Conservation (phyloP, 2,797 vertebrate genomes). For the Remorina albescens region DNA sequence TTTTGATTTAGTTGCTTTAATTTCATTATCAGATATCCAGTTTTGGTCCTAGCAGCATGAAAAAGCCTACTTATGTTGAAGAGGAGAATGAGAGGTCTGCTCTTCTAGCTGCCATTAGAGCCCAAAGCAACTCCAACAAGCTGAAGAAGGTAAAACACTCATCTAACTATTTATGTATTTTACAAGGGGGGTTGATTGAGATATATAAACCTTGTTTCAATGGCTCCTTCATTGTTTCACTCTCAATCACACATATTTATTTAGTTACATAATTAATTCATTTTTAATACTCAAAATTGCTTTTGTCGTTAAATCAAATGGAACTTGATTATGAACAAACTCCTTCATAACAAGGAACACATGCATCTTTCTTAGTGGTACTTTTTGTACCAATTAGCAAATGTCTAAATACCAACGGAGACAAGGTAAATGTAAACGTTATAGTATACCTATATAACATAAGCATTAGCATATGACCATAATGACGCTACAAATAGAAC, state of each 20-base stretch:
- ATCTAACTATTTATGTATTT: background rate
- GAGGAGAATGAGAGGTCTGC: slow-evolving; percentile 88
- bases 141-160: slow-evolving; percentile 88
- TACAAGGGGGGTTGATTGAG: background rate
- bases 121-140: slow-evolving; percentile 81
- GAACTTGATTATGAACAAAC: no score
- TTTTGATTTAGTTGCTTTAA: slow-evolving; percentile 15
- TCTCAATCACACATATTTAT: background rate
- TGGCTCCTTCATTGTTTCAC: background rate
- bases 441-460: background rate
- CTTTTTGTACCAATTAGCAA: background rate
- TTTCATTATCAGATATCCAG: slow-evolving; percentile 82
- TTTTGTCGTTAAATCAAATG: no score
- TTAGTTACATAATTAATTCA: no score
- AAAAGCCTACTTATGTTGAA: slow-evolving; percentile 76
- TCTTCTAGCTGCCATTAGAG: slow-evolving; percentile 92
- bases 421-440: background rate
- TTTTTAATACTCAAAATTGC: no score
- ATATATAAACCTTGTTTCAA: background rate
- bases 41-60: slow-evolving; percentile 63
- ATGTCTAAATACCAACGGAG: background rate
- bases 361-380: background rate
- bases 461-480: background rate
- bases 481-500: background rate
- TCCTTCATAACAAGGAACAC: background rate